Conservation (phyloP, 2,113 vertebrate genomes). For the Chrysemys picta region DNA sequence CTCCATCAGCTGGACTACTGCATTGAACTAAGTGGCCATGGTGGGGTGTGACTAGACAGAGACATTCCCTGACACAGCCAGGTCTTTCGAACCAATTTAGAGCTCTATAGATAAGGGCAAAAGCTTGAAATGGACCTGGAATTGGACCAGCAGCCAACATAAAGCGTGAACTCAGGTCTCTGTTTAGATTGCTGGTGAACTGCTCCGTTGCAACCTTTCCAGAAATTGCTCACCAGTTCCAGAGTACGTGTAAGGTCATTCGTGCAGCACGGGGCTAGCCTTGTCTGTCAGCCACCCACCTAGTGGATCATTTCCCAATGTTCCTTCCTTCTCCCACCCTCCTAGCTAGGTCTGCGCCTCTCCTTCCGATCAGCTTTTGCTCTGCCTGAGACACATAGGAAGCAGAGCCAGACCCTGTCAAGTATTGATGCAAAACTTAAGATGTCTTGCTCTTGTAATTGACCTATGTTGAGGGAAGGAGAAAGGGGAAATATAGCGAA, state of each 20-base stretch:
- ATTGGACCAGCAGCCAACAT: background rate
- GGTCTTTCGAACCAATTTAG: background rate
- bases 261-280: background rate
- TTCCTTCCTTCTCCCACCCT: background rate
- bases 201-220: background rate
- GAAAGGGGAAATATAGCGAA: no score
- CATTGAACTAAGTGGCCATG: background rate
- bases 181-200: background rate
- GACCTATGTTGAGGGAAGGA: background rate
- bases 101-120: background rate
- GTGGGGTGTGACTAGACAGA: background rate
- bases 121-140: background rate
- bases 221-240: background rate
- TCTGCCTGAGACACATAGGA: background rate
- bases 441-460: background rate
- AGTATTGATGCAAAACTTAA: background rate
- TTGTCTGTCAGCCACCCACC: no score
- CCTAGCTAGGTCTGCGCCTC: background rate
- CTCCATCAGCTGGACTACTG: background rate
- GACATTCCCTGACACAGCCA: background rate
- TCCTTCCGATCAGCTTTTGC: background rate
- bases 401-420: background rate
- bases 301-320: background rate
- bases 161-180: background rate
- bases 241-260: background rate